phyloP scores from a whole-genome alignment of 2,797 vertebrate genomes.

The Enteromius argenteus region DNA sequence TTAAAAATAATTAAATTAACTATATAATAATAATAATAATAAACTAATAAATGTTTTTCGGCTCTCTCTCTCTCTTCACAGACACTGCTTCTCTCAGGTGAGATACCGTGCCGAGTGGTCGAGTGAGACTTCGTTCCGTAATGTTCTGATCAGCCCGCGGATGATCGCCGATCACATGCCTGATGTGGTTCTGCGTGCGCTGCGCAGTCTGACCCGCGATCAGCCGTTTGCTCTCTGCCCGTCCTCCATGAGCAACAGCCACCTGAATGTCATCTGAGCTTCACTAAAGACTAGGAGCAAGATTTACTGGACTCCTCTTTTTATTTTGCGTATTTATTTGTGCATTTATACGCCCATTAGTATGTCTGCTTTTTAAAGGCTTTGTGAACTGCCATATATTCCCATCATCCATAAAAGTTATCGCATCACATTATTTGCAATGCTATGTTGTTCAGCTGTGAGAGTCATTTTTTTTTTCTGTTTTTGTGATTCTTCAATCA shows the following conservation, averaged over 20 bases:
- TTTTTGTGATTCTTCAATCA: not conserved
- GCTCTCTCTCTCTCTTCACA: slow-evolving; percentile 60
- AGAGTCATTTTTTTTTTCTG: not conserved
- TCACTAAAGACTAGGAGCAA: not conserved
- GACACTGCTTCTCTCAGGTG: slow-evolving; percentile 86
- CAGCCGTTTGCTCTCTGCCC: slow-evolving; percentile 80
- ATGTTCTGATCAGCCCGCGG: slow-evolving; percentile 91
- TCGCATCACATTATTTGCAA: not conserved
- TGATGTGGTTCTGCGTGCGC: slow-evolving; percentile 83
- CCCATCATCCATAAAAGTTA: not conserved
- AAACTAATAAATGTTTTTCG: not conserved
- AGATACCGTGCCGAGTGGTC: slow-evolving; percentile 87
- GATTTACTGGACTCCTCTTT: not conserved
- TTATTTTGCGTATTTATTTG: slow-evolving; percentile 31
- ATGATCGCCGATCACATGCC: slow-evolving; percentile 97
- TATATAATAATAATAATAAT: not conserved
- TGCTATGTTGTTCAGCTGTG: not conserved
- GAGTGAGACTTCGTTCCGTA: slow-evolving; percentile 83
- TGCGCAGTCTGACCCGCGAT: slow-evolving; percentile 82
- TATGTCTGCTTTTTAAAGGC: slow-evolving; percentile 9
- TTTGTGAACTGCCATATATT: not conserved
- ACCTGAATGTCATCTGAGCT: slow-evolving; percentile 75
- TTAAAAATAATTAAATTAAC: not conserved
- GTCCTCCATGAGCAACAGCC: slow-evolving; percentile 72
- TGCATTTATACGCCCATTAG: slow-evolving; percentile 6